Base-by-base conservation (phyloP, 2,797 vertebrate species). In the Onychomys leucogaster region DNA sequence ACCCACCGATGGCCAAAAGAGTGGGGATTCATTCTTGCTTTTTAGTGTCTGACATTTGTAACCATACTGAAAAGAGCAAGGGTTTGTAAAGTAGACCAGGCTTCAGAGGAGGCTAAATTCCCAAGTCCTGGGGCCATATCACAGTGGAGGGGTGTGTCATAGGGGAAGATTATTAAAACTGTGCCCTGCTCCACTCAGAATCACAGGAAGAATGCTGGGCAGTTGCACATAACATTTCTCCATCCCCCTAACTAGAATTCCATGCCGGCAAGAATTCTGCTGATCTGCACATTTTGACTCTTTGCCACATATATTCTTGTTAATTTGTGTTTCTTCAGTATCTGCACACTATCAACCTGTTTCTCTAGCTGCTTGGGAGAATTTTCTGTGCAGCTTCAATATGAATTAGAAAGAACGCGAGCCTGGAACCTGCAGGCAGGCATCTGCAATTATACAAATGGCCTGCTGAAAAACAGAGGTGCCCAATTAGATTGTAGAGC, bases 251-350 rank as follows among this genome's bases (percentile, higher is more conserved):
- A 12, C 34, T 55, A 73, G 69, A 85, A 59, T 71, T 92, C 75
- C 75, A 34, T 49, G n/a, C 34, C 55, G 41, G 65, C n/a, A 52
- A 84, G 88, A 87, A 94, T 94, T 81, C 81, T 77, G 75, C 85
- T 94, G 75, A 89, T 67, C 85, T 94, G 75, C 46, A 43, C 43
- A 65, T 67, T 94, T 76, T 93, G 92, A 95, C 80, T 52, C 76
- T 90, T 73, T 92, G 83, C 71, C n/a, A 57, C 1, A 6, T 46
- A 63, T 9, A 29, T 89, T 94, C 95, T 96, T 92, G 29, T 73
- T 78, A 49, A 34, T 77, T 82, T 41, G 81, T 23, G 29, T 78
- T 92, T 90, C 86, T 94, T 83, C 69, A 86, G 90, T 89, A 92
- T 90, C 41, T 90, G 67, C 46, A 80, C 57, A 46, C 65, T 73